Percentiles rank a stretch among this genome's conserved stretches.
Conservation (phyloP, 2,888 invertebrate species). For the Parochlus steinenii region DNA sequence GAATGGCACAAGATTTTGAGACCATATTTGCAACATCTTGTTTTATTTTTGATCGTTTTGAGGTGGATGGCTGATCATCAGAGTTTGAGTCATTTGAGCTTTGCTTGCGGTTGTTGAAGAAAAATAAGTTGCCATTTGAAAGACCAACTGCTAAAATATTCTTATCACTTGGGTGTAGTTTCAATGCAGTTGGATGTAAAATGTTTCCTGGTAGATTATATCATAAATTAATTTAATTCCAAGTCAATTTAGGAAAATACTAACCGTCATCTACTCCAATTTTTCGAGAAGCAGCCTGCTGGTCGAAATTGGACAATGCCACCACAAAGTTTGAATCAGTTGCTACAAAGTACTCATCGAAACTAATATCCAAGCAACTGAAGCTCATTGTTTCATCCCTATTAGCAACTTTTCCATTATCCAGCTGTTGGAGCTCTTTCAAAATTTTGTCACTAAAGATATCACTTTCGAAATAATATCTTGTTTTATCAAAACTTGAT, state of each 20-base stretch:
- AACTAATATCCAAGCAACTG: constrained; percentile 23
- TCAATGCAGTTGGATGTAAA: constrained; percentile 22
- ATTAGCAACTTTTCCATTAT: constrained; percentile 15
- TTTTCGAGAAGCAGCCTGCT: constrained; percentile 23
- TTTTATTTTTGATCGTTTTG: background rate
- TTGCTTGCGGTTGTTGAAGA: constrained; percentile 17
- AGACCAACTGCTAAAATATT: constrained; percentile 24
- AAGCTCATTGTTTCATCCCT: constrained; percentile 20
- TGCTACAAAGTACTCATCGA: constrained; percentile 21
- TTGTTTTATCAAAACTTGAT: constrained; percentile 26
- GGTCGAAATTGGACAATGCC: constrained; percentile 23
- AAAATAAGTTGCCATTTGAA: constrained; percentile 27
- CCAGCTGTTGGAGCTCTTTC: constrained; percentile 23
- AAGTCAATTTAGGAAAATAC: background rate
- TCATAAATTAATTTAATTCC: background rate
- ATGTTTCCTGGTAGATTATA: constrained; percentile 14
- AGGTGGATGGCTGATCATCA: background rate
- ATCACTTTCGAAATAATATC: constrained; percentile 26
- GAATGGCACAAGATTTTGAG: constrained; percentile 29
- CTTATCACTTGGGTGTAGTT: constrained; percentile 22
- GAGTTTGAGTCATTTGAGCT: no score
- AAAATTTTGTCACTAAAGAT: constrained; percentile 26
- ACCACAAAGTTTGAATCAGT: constrained; percentile 27
- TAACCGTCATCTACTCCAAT: constrained; percentile 24
- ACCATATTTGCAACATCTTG: constrained; percentile 15